Evolutionary conservation across 2,113 vertebrate genomes (phyloP).

Genomic region (Rana temporaria): DNA sequence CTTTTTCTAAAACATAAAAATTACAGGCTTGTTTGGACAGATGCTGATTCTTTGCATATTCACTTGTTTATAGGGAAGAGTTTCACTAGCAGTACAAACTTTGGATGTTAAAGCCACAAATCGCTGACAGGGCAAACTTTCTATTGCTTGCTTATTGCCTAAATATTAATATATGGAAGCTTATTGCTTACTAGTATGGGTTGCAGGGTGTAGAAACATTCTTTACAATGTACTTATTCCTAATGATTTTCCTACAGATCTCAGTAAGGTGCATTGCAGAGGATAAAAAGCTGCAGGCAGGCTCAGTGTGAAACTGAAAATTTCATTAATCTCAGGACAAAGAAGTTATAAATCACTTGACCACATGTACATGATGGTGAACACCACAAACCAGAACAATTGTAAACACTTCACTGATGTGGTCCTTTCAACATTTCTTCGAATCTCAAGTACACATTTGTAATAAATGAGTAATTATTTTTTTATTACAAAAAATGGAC

Average conservation of each 20-base stretch:
- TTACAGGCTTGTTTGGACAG: no score
- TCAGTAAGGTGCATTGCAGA: neutral
- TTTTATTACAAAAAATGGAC: slow-evolving; percentile 8
- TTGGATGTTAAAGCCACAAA: no score
- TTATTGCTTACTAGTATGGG: no score
- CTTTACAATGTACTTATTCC: no score
- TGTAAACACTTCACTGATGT: neutral
- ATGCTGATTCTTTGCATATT: no score
- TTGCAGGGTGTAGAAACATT: no score
- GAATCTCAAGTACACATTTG: neutral
- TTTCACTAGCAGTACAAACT: no score
- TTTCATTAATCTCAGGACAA: neutral
- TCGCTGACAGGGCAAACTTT: no score
- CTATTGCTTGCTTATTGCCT: no score
- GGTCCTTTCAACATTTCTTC: neutral
- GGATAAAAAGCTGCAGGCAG: neutral
- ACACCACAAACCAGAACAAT: neutral
- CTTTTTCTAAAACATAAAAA: neutral
- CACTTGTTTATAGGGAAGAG: no score
- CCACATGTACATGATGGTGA: neutral
- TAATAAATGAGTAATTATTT: slow-evolving; percentile 19
- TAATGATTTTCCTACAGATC: neutral
- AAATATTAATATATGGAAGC: no score
- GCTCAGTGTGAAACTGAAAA: neutral
- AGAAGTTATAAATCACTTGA: neutral